phyloP scores from a whole-genome alignment of 2,113 vertebrate species.

The Cathartes aura region DNA sequence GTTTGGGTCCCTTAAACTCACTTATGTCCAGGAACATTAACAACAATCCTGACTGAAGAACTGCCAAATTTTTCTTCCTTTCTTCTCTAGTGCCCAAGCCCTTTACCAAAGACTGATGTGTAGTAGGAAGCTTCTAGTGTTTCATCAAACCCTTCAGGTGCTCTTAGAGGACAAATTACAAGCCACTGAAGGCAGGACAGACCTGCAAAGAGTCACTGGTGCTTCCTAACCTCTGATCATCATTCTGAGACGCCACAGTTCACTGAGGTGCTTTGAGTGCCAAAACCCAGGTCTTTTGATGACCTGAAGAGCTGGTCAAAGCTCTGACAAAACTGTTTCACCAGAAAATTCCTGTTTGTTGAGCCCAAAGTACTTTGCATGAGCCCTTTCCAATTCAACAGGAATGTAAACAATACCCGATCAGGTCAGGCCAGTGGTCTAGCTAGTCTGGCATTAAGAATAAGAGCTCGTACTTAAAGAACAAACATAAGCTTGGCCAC shows the following conservation, averaged over 20 bases:
- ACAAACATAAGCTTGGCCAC: background rate
- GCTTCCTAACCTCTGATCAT: background rate
- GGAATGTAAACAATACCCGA: background rate
- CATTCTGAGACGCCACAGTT: background rate
- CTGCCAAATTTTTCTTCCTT: background rate
- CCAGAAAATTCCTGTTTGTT: background rate
- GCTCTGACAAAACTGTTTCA: background rate
- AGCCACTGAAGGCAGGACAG: background rate
- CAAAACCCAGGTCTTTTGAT: background rate
- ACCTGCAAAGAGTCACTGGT: background rate
- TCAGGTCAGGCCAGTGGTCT: background rate
- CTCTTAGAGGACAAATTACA: background rate
- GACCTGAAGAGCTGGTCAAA: slow-evolving; percentile 3
- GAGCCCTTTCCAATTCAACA: background rate
- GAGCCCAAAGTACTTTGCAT: background rate
- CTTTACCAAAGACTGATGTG: background rate
- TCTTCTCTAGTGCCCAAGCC: background rate
- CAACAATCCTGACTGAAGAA: background rate
- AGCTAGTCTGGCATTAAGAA: background rate
- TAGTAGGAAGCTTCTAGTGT: background rate
- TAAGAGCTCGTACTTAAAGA: background rate
- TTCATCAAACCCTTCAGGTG: background rate
- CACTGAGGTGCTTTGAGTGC: background rate
- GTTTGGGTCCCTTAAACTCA: background rate
- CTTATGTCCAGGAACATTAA: background rate